Evolutionary conservation across 2,888 invertebrate species (phyloP).

Genomic region (Deilephila elpenor): DNA sequence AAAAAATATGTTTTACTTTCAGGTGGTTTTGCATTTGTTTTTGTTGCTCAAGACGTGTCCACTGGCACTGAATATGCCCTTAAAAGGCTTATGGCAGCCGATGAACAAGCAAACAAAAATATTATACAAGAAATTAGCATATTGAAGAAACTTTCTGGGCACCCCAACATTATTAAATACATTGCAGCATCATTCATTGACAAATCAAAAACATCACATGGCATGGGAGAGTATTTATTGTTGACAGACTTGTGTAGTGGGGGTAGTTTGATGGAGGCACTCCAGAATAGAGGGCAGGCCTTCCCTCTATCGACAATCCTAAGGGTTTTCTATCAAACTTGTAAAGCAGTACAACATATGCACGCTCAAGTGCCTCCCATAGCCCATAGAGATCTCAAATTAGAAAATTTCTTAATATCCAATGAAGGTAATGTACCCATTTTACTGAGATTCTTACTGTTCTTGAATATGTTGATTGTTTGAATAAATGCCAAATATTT

Average conservation of each 20-base stretch:
- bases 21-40: conserved; percentile 99
- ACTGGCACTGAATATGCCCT: conserved; percentile 96
- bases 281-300: conserved; percentile 84
- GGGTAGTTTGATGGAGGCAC: conserved; percentile 88
- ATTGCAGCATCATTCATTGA: conserved; percentile 93
- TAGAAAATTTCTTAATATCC: conserved; percentile 97
- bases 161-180: conserved; percentile 96
- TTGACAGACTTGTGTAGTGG: conserved; percentile 97
- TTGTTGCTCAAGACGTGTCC: conserved; percentile 95
- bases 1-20: conserved; percentile 67
- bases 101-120: conserved; percentile 91
- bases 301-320: conserved; percentile 89
- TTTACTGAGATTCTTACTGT: conserved; percentile 13
- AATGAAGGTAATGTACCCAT: conserved; percentile 86
- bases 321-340: conserved; percentile 95
- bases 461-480: no score
- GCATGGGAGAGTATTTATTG: conserved; percentile 94
- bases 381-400: conserved; percentile 97
- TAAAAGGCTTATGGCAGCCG: conserved; percentile 93
- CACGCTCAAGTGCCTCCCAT: conserved; percentile 96
- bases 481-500: no score
- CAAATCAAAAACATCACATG: conserved; percentile 90
- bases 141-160: conserved; percentile 95
- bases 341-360: conserved; percentile 96
- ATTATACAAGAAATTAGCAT: conserved; percentile 93